Base-by-base conservation (phyloP, 2,113 vertebrate species). In the Engraulis encrasicolus region DNA sequence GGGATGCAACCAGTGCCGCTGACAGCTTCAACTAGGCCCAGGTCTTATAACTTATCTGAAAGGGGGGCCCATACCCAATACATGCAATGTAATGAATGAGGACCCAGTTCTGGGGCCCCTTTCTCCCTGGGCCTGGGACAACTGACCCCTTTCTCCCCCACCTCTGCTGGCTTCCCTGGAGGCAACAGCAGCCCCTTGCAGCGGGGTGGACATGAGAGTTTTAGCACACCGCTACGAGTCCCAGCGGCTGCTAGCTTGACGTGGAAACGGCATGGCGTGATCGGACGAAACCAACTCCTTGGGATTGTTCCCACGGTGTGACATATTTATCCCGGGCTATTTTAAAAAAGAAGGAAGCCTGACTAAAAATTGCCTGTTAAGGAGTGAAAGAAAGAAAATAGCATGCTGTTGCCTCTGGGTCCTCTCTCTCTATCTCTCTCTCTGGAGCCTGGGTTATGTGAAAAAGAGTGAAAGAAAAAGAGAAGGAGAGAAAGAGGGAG, bases 371-470 rank as follows among this genome's bases (percentile, higher is more conserved):
- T 74, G 66, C 61, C 54, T 40, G 38, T 31, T 80, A 50, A 80
- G 50, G 79, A 80, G 48, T 50, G 34, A 49, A 74, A 52, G 19
- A 52, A 52, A 52, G 17, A 50, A 50, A 50, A 66, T 27, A 74
- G 91, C 87, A 58, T 91, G 90, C 87, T 94, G 93, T 93, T 93
- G 88, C 91, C 90, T 93, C 89, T 86, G 92, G 92, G 78, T 50
- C 84, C 40, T 83, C 86, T n/a, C n/a, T n/a, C n/a, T n/a, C n/a
- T n/a, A n/a, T n/a, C n/a, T n/a, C n/a, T n/a, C n/a, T 91, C 93
- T 91, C 79, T 50, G 38, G 93, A 93, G 93, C 86, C 90, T 89
- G 95, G 95, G 95, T 95, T 96, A 95, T 96, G 95, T 95, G 96
- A 96, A 96, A 91, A 85, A 78, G n/a, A n/a, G 78, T 87, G 31